Evolutionary conservation across 2,113 vertebrate genomes (phyloP).

Genomic region (Ptychochromis oligacanthus): DNA sequence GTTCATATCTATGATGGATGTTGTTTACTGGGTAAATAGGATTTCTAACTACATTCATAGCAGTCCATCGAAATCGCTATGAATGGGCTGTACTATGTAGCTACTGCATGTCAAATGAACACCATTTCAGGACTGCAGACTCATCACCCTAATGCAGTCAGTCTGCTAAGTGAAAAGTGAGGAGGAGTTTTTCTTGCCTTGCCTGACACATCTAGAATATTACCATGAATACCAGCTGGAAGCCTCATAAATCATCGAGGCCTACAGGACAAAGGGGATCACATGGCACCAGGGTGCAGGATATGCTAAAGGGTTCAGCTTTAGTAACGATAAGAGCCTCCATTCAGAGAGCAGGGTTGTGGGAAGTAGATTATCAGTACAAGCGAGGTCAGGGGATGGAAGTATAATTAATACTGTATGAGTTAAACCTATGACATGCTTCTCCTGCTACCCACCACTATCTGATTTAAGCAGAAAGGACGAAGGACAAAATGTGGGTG

Average conservation of each 20-base stretch:
- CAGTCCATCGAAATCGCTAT: slow-evolving; percentile 38
- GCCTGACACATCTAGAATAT: slow-evolving; percentile 63
- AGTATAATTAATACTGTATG: slow-evolving; percentile 80
- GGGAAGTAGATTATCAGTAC: slow-evolving; percentile 75
- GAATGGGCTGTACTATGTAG: background rate
- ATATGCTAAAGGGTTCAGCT: slow-evolving; percentile 60
- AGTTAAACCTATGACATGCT: slow-evolving; percentile 79
- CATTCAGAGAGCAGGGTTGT: slow-evolving; percentile 60
- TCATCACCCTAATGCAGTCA: slow-evolving; percentile 54
- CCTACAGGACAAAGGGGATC: slow-evolving; percentile 63
- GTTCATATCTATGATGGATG: slow-evolving; percentile 37
- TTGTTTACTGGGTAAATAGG: slow-evolving; percentile 19
- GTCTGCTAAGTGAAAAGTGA: slow-evolving; percentile 46
- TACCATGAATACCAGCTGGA: slow-evolving; percentile 56
- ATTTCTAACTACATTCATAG: slow-evolving; percentile 29
- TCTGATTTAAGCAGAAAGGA: slow-evolving; percentile 71
- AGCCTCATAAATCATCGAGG: slow-evolving; percentile 80
- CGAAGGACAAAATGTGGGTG: slow-evolving; percentile 41
- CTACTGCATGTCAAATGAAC: slow-evolving; percentile 36
- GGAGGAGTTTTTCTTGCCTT: slow-evolving; percentile 55
- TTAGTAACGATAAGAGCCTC: slow-evolving; percentile 59
- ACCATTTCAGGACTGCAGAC: slow-evolving; percentile 40
- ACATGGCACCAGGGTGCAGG: slow-evolving; percentile 37
- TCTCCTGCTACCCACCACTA: slow-evolving; percentile 51
- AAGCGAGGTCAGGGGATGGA: slow-evolving; percentile 56